These are phyloP conservation scores for Paramuricea clavata DNA, from an alignment of 92 coral and sea anemone genomes.

Conservation along the genomic window DNA sequence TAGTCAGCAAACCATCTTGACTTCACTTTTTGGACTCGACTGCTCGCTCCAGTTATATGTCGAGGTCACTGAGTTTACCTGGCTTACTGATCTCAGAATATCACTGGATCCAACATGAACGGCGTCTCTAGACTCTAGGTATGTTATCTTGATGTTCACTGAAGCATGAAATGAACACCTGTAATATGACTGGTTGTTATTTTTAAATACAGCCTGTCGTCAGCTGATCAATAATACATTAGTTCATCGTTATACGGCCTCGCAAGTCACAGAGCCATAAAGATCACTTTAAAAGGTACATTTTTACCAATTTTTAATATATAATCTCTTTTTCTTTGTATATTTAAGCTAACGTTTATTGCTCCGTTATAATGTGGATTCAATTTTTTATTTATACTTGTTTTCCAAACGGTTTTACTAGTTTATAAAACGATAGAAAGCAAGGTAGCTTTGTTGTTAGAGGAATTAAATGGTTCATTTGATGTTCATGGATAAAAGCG, in stretches of 20 bases:
- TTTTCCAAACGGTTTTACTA: background rate
- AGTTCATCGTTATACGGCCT: constrained; percentile 10
- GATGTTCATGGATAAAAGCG: no score
- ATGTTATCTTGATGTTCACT: background rate
- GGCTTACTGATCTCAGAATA: no score
- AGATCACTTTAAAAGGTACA: constrained; percentile 20
- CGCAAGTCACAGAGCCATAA: background rate
- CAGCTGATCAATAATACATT: constrained; percentile 39
- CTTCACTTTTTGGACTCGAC: no score
- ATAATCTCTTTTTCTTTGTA: background rate
- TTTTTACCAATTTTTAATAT: background rate
- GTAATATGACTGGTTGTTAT: constrained; percentile 42
- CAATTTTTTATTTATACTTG: background rate
- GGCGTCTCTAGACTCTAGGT: no score
- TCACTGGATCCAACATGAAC: no score
- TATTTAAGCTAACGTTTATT: background rate
- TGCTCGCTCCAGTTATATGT: no score
- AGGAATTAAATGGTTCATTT: background rate
- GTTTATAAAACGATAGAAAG: background rate
- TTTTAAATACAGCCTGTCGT: constrained; percentile 6
- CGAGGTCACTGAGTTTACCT: no score
- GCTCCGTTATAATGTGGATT: background rate
- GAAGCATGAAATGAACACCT: constrained; percentile 29
- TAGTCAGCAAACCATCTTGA: no score
- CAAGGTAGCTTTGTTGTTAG: no score